These are phyloP conservation scores for rat (Rattus norvegicus) DNA, from an alignment of 2,113 vertebrate genomes.

Conservation along the genomic window GRCr8 NC_086035.1:52779001-52779500, in stretches of 20 bases:
- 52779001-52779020: neutral
- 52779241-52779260: slow-evolving; percentile 48
- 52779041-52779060: slow-evolving; percentile 53
- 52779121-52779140: slow-evolving; percentile 60
- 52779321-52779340: neutral
- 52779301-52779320: slow-evolving; percentile 19
- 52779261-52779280: neutral
- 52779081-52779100: slow-evolving; percentile 61
- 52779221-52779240: slow-evolving; percentile 64
- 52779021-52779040: neutral
- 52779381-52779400: slow-evolving; percentile 29
- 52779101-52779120: slow-evolving; percentile 53
- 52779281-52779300: slow-evolving; percentile 55
- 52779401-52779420: slow-evolving; percentile 53
- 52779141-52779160: slow-evolving; percentile 56
- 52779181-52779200: slow-evolving; percentile 75
- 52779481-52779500: slow-evolving; percentile 66
- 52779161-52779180: slow-evolving; percentile 54
- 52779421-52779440: slow-evolving; percentile 75
- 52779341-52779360: slow-evolving; percentile 36
- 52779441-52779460: slow-evolving; percentile 62
- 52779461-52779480: slow-evolving; percentile 75
- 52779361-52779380: neutral
- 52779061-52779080: slow-evolving; percentile 49
- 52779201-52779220: slow-evolving; percentile 63